These are phyloP conservation scores for Myripristis murdjan DNA, from an alignment of 2,797 vertebrate species.

Conservation along the genomic window DNA sequence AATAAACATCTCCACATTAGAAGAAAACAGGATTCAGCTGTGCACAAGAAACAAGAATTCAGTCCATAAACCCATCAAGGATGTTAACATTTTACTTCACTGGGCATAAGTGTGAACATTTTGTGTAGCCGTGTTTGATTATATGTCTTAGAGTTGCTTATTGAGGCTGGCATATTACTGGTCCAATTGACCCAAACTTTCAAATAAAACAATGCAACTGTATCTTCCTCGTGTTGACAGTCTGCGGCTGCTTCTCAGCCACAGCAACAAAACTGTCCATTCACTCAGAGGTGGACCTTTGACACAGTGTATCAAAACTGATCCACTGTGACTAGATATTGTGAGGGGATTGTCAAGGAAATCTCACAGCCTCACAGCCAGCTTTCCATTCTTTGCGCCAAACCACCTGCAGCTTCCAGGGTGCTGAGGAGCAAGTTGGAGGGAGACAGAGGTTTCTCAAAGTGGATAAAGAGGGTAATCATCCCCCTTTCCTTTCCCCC, in stretches of 20 bases:
- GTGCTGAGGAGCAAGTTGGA: slow-evolving; percentile 54
- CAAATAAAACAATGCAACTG: slow-evolving; percentile 8
- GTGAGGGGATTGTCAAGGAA: slow-evolving; percentile 51
- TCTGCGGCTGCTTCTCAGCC: slow-evolving; percentile 13
- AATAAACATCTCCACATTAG: neutral
- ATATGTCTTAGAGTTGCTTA: neutral
- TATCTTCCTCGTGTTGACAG: slow-evolving; percentile 7
- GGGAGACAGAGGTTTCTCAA: slow-evolving; percentile 48
- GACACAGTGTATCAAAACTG: slow-evolving; percentile 56
- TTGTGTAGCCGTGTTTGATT: neutral
- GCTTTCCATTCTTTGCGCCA: slow-evolving; percentile 46
- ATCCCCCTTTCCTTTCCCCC: slow-evolving; percentile 54
- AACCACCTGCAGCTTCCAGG: slow-evolving; percentile 38
- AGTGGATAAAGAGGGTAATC: slow-evolving; percentile 74
- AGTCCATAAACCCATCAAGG: slow-evolving; percentile 14
- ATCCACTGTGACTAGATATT: slow-evolving; percentile 63
- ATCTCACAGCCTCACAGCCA: slow-evolving; percentile 44
- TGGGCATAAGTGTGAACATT: slow-evolving; percentile 1
- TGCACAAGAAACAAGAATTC: slow-evolving; percentile 7
- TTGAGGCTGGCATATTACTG: neutral
- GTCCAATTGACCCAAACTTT: too few species aligned
- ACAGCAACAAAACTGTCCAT: slow-evolving; percentile 43
- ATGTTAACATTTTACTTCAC: slow-evolving; percentile 23
- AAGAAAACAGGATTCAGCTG: neutral
- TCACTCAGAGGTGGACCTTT: slow-evolving; percentile 42